These are phyloP conservation scores for Herpailurus yagouaroundi DNA, from an alignment of 2,113 vertebrate genomes.

Conservation along the genomic window DNA sequence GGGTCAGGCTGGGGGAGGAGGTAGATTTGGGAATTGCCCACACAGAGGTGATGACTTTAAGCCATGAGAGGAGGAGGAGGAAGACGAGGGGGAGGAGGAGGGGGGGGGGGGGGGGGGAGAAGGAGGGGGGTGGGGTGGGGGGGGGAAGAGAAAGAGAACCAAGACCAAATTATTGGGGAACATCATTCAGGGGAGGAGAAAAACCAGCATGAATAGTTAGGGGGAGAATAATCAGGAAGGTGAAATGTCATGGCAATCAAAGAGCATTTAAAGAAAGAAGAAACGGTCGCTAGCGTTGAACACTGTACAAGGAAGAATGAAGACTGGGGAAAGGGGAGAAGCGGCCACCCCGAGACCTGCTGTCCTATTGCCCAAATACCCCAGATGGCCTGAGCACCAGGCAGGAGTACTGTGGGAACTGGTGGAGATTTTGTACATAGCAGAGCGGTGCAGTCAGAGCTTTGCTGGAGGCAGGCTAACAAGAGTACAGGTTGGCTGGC, in stretches of 20 bases:
- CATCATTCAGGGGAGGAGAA: background rate
- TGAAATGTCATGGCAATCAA: background rate
- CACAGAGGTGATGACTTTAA: background rate
- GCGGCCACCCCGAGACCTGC: background rate
- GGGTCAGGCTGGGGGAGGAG: background rate
- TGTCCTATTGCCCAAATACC: background rate
- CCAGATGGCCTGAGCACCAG: background rate
- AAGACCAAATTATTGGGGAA: background rate
- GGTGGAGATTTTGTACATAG: background rate
- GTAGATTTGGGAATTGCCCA: background rate
- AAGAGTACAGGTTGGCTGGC: accelerated
- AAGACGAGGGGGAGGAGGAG: background rate
- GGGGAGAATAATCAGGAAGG: background rate
- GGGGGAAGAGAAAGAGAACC: background rate
- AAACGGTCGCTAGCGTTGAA: accelerated
- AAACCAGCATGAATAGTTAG: background rate
- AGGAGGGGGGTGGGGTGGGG: accelerated
- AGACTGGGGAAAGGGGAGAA: accelerated
- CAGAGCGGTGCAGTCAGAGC: background rate
- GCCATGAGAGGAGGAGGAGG: background rate
- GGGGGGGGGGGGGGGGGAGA: no score
- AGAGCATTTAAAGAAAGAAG: background rate
- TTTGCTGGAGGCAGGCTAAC: background rate
- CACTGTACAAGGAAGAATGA: background rate
- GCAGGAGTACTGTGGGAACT: background rate